Evolutionary conservation across 2,888 invertebrate species (phyloP).

Genomic region (Crossocerus cetratus): DNA sequence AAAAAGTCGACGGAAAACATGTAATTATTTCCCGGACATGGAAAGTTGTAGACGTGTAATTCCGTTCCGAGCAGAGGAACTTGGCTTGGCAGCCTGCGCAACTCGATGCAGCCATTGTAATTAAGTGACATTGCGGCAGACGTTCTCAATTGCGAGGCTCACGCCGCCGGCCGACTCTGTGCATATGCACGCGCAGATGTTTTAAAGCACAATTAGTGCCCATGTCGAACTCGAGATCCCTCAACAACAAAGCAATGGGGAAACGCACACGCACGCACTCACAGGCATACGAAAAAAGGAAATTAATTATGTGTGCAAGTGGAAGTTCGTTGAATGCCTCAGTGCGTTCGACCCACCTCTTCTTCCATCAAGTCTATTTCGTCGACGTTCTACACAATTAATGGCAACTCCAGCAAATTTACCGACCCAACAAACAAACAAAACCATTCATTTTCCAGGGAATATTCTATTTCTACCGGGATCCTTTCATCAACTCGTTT

Average conservation of each 20-base stretch:
- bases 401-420: conserved; percentile 11
- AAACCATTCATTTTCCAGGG: conserved; percentile 30
- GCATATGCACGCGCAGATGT: neutral
- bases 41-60: too few species aligned
- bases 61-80: too few species aligned
- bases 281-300: neutral
- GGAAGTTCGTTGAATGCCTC: conserved; percentile 11
- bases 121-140: neutral
- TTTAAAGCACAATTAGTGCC: conserved; percentile 1
- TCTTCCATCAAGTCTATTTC: conserved; percentile 16
- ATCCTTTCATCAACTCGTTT: neutral
- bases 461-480: conserved; percentile 35
- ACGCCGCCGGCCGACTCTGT: neutral
- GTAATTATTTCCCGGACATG: too few species aligned
- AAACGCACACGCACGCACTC: neutral
- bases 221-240: neutral
- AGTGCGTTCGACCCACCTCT: neutral
- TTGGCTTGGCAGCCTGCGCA: neutral
- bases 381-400: conserved; percentile 15
- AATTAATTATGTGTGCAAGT: neutral
- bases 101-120: neutral
- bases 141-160: neutral
- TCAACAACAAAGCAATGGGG: neutral
- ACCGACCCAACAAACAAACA: too few species aligned
- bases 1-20: too few species aligned